phyloP scores from a whole-genome alignment of 2,888 invertebrate species.

The Agrotis ipsilon region DNA sequence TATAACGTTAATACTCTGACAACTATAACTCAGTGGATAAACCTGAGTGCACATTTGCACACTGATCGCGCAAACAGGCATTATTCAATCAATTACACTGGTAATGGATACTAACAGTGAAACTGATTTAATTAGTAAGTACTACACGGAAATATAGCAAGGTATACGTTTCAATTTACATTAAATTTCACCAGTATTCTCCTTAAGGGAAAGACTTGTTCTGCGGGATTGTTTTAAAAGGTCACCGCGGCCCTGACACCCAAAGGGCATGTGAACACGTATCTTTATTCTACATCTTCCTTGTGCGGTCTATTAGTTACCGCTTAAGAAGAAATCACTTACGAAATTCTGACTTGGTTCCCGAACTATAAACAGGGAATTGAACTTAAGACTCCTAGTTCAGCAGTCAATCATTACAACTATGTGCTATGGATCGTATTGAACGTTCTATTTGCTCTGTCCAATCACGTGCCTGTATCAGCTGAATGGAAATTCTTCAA shows the following conservation, averaged over 20 bases:
- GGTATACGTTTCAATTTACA: constrained; percentile 26
- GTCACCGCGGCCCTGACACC: too few species aligned
- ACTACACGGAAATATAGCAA: constrained; percentile 2
- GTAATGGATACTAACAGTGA: neutral
- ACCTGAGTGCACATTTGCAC: constrained; percentile 21
- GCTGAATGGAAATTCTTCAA: constrained; percentile 46
- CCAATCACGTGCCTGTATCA: constrained; percentile 34
- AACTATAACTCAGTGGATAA: constrained; percentile 42
- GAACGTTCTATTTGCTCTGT: constrained; percentile 9
- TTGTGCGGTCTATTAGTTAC: too few species aligned
- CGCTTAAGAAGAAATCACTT: too few species aligned
- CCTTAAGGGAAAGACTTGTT: neutral
- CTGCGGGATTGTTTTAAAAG: too few species aligned
- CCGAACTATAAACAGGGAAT: neutral
- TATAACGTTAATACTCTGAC: too few species aligned
- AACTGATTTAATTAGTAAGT: constrained; percentile 30
- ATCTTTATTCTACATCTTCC: too few species aligned
- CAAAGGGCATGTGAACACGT: too few species aligned
- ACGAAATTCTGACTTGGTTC: neutral
- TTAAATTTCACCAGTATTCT: neutral
- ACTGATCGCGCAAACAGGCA: constrained; percentile 12
- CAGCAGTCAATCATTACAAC: too few species aligned
- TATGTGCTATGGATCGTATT: neutral
- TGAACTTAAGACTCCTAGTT: neutral
- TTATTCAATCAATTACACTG: constrained; percentile 37